Evolutionary conservation across 1,140 invertebrate genomes (phyloP).

Genomic region (Drosophila bocki): DNA sequence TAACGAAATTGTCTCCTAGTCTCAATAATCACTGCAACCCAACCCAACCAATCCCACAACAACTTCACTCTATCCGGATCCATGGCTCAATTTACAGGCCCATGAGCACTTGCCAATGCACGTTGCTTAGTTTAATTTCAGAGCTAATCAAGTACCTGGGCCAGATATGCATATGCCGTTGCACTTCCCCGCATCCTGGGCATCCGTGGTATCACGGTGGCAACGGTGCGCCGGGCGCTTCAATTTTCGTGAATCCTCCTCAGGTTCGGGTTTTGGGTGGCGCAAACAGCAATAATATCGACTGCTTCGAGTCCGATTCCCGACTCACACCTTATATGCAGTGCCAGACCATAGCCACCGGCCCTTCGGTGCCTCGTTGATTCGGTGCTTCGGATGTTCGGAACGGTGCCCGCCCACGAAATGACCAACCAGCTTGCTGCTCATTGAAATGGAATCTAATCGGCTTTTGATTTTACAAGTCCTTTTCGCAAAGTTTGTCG

Average conservation of each 20-base stretch:
- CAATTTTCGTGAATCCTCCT: constrained; percentile 33
- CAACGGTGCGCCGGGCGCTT: constrained; percentile 39
- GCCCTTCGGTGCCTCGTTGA: neutral
- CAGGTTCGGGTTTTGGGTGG: constrained; percentile 34
- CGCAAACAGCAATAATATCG: constrained; percentile 52
- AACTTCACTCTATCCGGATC: constrained; percentile 4
- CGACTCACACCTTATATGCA: constrained; percentile 9
- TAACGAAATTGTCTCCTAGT: too few species aligned
- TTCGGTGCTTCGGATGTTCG: neutral
- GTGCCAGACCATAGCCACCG: neutral
- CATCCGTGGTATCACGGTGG: constrained; percentile 6
- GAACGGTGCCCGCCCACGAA: constrained; percentile 53
- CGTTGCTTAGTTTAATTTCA: constrained; percentile 66
- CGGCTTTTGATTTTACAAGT: constrained; percentile 83
- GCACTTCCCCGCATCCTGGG: neutral
- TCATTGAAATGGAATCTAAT: constrained; percentile 82
- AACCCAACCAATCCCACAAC: neutral
- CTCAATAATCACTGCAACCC: neutral
- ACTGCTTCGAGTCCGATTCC: constrained; percentile 28
- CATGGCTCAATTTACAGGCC: constrained; percentile 14
- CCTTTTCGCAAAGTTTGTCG: constrained; percentile 77
- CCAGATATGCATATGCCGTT: constrained; percentile 36
- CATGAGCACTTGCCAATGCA: constrained; percentile 12
- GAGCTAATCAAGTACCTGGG: constrained; percentile 60
- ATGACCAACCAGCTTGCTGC: constrained; percentile 79